Evolutionary conservation across 2,113 vertebrate species (phyloP).

Genomic region (Prolemur simus): DNA sequence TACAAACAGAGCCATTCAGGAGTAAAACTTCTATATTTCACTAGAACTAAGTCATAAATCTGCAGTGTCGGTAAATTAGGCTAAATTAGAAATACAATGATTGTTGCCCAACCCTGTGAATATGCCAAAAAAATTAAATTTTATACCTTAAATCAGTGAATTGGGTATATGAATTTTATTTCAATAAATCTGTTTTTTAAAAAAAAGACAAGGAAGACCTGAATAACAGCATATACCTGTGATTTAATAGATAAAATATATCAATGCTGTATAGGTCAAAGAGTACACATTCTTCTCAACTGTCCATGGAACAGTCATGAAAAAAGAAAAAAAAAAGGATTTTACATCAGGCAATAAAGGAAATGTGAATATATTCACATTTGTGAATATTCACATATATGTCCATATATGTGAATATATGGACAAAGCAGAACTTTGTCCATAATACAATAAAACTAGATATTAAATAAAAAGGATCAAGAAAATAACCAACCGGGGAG

Average conservation of each 20-base stretch:
- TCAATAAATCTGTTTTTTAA: neutral
- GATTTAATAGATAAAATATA: neutral
- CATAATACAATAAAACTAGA: slow-evolving; percentile 35
- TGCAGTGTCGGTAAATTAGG: neutral
- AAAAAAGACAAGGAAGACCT: neutral
- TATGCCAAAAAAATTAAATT: neutral
- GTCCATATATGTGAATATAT: slow-evolving; percentile 7
- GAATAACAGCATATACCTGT: neutral
- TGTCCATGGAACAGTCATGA: neutral
- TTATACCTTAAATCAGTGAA: neutral
- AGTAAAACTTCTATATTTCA: neutral
- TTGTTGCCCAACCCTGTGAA: neutral
- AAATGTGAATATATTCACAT: slow-evolving; percentile 16
- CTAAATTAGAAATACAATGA: neutral
- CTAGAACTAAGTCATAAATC: neutral
- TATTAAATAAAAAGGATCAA: slow-evolving; percentile 1
- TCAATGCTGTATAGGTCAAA: neutral
- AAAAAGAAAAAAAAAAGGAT: neutral
- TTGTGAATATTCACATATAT: no score
- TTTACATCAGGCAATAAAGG: slow-evolving; percentile 3
- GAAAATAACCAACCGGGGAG: neutral
- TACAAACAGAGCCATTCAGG: neutral
- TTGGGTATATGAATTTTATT: neutral
- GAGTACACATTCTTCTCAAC: neutral
- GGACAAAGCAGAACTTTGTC: neutral